phyloP scores from a whole-genome alignment of 2,888 invertebrate species.

The Eupithecia dodoneata region DNA sequence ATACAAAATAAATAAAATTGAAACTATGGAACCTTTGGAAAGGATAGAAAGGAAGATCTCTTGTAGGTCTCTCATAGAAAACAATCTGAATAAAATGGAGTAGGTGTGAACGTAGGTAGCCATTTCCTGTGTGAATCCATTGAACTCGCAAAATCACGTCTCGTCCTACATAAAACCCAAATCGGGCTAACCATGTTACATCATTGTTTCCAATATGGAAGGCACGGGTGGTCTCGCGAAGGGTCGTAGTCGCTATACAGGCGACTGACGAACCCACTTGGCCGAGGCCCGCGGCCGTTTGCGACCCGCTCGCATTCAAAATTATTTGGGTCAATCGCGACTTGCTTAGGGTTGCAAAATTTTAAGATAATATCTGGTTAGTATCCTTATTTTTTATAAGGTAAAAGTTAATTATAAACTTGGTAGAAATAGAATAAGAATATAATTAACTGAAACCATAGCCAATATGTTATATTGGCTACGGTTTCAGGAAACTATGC shows the following conservation, averaged over 20 bases:
- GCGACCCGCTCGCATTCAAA: conserved; percentile 53
- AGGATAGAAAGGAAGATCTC: neutral
- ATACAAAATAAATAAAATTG: neutral
- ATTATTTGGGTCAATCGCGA: conserved; percentile 67
- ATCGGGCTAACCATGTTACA: conserved; percentile 34
- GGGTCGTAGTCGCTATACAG: conserved; percentile 41
- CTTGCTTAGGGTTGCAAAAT: conserved; percentile 42
- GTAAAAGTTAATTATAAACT: neutral
- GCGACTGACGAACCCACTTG: conserved; percentile 26
- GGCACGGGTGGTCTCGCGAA: conserved; percentile 49
- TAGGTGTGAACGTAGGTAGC: conserved; percentile 8
- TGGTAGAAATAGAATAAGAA: neutral
- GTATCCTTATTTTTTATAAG: no score
- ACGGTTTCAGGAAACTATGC: neutral
- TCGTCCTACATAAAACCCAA: conserved; percentile 32
- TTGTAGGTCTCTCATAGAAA: neutral
- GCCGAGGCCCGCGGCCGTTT: conserved; percentile 40
- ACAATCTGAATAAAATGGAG: neutral
- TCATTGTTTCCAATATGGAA: conserved; percentile 46
- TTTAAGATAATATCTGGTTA: neutral
- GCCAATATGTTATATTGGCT: neutral
- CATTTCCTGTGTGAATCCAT: conserved; percentile 28
- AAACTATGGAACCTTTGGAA: neutral
- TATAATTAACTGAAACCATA: no score
- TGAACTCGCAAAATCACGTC: conserved; percentile 17